Base-by-base conservation (phyloP, 2,113 vertebrate species). In the Entelurus aequoreus region DNA sequence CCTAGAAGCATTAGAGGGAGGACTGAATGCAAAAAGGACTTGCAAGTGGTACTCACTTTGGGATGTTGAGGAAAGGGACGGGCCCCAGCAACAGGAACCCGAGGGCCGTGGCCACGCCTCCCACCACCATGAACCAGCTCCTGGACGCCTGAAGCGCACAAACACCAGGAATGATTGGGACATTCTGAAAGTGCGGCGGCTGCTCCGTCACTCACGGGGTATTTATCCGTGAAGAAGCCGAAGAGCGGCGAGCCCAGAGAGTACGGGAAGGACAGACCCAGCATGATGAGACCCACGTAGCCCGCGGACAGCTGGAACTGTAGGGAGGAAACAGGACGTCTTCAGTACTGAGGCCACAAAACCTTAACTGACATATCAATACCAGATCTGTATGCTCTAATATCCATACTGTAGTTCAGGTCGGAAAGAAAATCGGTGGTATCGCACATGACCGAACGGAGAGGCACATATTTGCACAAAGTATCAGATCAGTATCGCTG, bases 271-370 rank as follows among this genome's bases (percentile, higher is more conserved):
- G 94, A 90, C 48, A 97, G 73, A 13, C 93, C 93, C 0, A 98
- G 90, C 87, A 96, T 94, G 36, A 98, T 91, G 61, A 98, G 87
- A 38, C 97, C 95, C 69, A 99, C 94, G 5, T 90, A 92, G 66
- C 93, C 91, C 68, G 90, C 15, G n/a, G 91, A 89, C 35, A 99
- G 88, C 10, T 72, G 62, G 69, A 98, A 96, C 96, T 99, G 71
- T 47, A 5, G 6, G 54, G 60, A 1, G 28, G 0, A 59, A 12
- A 11, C 14, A 35, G 4, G 14, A 15, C 6, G 2, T 21, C 40
- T 44, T 58, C 4, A 16, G 12, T 3, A 21, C 14, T 52, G 9
- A 44, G 2, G 35, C 3, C 28, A 28, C 28, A 28, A 28, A 28
- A 28, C 28, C 28, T 28, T 4, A 28, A 28, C 28, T 3, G 28